Percentiles rank a stretch among this genome's conserved stretches.
These are phyloP conservation scores for Loriculus beryllinus DNA, from an alignment of 2,797 vertebrate genomes.

Conservation along the genomic window DNA sequence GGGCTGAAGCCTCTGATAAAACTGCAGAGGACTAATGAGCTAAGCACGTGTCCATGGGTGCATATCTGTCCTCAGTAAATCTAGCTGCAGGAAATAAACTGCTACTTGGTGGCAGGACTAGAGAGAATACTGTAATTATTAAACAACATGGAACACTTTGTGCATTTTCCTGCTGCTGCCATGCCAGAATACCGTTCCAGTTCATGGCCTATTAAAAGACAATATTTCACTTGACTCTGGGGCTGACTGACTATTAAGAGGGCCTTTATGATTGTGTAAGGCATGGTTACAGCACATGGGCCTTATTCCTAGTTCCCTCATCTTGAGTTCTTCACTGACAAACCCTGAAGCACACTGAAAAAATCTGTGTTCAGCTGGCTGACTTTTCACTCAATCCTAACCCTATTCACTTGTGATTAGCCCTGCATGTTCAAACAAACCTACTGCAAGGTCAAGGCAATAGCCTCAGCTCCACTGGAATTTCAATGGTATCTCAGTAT, in stretches of 20 bases:
- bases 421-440: neutral
- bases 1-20: neutral
- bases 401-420: neutral
- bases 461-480: neutral
- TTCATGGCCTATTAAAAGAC: conserved; percentile 58
- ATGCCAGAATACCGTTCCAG: conserved; percentile 46
- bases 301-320: neutral
- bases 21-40: conserved; percentile 16
- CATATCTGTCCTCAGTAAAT: conserved; percentile 33
- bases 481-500: neutral
- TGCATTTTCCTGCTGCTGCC: neutral
- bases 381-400: neutral
- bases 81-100: conserved; percentile 30
- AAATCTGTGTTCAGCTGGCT: neutral
- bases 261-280: neutral
- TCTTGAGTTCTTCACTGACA: neutral
- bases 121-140: conserved; percentile 56
- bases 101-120: neutral
- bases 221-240: conserved; percentile 49
- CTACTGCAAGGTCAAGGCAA: neutral
- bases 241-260: neutral
- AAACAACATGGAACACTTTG: conserved; percentile 46
- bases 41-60: neutral
- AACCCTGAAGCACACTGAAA: neutral
- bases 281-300: neutral